These are phyloP conservation scores for Hozukius guyotensis DNA, from an alignment of 2,797 vertebrate genomes.

Conservation along the genomic window DNA sequence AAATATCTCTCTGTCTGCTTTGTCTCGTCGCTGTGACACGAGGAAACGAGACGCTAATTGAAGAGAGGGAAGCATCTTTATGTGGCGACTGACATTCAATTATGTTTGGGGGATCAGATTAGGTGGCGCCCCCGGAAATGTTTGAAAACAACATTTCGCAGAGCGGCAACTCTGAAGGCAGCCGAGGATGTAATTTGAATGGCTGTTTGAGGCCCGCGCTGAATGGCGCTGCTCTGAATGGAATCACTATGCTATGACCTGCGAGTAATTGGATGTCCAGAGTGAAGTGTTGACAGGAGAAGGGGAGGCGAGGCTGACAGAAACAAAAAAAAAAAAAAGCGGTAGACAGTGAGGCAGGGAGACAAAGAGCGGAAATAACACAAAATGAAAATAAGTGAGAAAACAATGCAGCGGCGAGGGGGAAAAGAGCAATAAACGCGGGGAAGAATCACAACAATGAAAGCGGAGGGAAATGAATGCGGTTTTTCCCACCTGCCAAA, in stretches of 20 bases:
- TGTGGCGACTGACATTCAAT: conserved; percentile 88
- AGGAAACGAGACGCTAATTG: conserved; percentile 83
- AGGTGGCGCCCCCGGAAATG: conserved; percentile 75
- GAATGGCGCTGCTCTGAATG: conserved; percentile 77
- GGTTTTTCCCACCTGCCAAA: conserved; percentile 8
- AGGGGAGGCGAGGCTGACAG: conserved; percentile 41
- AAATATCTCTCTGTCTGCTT: conserved; percentile 85
- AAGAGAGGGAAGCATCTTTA: conserved; percentile 83
- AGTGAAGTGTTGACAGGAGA: conserved; percentile 75
- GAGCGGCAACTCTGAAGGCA: conserved; percentile 61
- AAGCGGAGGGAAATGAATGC: conserved; percentile 23
- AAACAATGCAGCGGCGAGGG: conserved; percentile 24
- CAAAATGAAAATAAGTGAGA: conserved; percentile 50
- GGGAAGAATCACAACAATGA: not conserved
- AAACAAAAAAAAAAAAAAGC: conserved; percentile 13
- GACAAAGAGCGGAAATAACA: conserved; percentile 44
- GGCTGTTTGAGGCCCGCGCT: conserved; percentile 69
- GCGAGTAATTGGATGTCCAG: conserved; percentile 84
- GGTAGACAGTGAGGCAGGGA: conserved; percentile 27
- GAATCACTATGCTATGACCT: conserved; percentile 80
- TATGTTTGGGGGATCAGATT: conserved; percentile 83
- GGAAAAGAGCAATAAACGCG: not conserved
- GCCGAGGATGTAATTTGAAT: conserved; percentile 77
- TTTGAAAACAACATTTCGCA: conserved; percentile 81
- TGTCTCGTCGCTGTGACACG: conserved; percentile 75